Conservation (phyloP, 1,140 invertebrate species). For the Neoseiulus cucumeris region DNA sequence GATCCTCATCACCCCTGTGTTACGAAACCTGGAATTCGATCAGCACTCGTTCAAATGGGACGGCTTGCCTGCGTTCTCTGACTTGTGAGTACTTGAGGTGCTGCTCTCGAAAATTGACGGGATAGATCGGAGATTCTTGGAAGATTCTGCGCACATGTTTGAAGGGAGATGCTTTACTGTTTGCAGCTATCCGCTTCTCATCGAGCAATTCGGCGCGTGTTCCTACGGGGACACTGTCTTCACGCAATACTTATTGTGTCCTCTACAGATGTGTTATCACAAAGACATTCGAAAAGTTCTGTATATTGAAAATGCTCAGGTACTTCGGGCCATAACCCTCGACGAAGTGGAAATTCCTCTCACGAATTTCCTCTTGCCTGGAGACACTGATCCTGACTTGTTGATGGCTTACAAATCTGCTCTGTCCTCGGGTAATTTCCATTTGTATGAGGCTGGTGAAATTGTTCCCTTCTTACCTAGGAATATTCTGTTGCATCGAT, state of each 20-base stretch:
- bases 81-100: slow-evolving; percentile 8
- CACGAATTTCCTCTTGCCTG: neutral
- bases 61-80: neutral
- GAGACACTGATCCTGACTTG: neutral
- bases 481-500: no score
- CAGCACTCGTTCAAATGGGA: neutral
- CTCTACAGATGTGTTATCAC: neutral
- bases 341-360: neutral
- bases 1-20: neutral
- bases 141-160: no score
- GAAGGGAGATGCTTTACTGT: no score
- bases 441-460: no score
- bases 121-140: no score
- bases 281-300: neutral
- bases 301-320: neutral
- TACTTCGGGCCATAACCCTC: neutral
- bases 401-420: neutral
- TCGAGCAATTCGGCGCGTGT: neutral
- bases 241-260: neutral
- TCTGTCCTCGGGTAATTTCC: neutral
- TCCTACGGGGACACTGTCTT: neutral
- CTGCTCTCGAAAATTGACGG: no score
- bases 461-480: no score
- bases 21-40: neutral
- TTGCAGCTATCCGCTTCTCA: neutral